Percentiles rank a stretch among this genome's conserved stretches.
These are phyloP conservation scores for Ailurus styani DNA, from an alignment of 2,113 vertebrate genomes.

Conservation along the genomic window DNA sequence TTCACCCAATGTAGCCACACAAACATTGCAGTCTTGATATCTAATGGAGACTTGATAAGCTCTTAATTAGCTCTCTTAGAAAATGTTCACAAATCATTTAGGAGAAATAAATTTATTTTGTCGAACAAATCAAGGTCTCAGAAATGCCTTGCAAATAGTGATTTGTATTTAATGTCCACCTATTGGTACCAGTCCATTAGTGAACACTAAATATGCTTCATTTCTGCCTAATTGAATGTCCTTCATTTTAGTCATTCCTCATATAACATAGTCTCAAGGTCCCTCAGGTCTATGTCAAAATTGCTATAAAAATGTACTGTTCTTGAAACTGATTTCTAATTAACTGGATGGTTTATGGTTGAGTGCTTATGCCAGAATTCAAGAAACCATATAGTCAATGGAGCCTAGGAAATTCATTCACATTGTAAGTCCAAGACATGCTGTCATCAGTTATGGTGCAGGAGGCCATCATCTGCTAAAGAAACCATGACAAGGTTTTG, in stretches of 20 bases:
- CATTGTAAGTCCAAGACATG: not conserved
- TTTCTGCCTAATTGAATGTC: not conserved
- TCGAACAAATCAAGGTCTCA: not conserved
- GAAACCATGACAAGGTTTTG: not conserved
- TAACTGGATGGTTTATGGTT: not conserved
- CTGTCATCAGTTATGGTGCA: not conserved
- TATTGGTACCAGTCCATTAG: not conserved
- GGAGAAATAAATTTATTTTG: not conserved
- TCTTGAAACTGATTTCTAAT: slow-evolving; percentile 23
- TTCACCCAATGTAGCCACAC: not conserved
- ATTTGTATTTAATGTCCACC: not conserved
- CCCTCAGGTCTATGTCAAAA: not conserved
- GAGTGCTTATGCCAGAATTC: slow-evolving; percentile 20
- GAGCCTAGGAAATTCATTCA: not conserved
- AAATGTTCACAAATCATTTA: not conserved
- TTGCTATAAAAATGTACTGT: not conserved
- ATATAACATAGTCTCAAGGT: not conserved
- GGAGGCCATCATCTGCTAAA: not conserved
- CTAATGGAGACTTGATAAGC: not conserved
- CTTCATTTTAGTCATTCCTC: not conserved
- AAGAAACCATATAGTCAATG: not conserved
- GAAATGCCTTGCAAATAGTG: not conserved
- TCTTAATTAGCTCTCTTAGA: not conserved
- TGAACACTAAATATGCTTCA: not conserved
- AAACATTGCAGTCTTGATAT: not conserved